Evolutionary conservation across 2,888 invertebrate genomes (phyloP).

Genomic region (Drosophila testacea): DNA sequence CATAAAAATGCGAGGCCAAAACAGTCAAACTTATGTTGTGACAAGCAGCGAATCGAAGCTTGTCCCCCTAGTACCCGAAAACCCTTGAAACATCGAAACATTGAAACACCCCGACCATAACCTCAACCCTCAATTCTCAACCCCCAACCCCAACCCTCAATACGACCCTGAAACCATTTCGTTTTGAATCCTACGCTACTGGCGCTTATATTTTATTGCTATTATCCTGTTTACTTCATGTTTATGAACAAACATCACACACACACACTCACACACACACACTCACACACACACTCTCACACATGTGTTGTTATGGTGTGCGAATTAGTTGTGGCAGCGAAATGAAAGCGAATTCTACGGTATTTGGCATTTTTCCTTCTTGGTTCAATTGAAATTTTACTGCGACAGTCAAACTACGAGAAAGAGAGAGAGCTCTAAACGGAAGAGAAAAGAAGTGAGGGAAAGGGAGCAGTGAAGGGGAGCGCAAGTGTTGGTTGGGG

Average conservation of each 20-base stretch:
- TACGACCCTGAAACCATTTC: constrained; percentile 39
- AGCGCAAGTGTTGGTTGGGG: background rate
- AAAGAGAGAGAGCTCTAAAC: background rate
- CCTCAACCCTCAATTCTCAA: constrained; percentile 17
- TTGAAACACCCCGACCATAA: constrained; percentile 4
- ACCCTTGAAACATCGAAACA: constrained; percentile 11
- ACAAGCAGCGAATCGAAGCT: constrained; percentile 42
- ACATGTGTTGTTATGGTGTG: constrained; percentile 69
- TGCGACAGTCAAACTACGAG: constrained; percentile 42
- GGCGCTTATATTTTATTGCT: constrained; percentile 83
- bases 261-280: constrained; percentile 23
- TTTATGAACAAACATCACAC: constrained; percentile 70
- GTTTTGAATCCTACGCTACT: constrained; percentile 63
- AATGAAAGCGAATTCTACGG: constrained; percentile 63
- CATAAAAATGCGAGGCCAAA: constrained; percentile 78
- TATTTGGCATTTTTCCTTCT: constrained; percentile 48
- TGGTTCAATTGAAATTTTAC: constrained; percentile 72
- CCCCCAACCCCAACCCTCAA: background rate
- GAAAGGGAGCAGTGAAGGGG: constrained; percentile 6
- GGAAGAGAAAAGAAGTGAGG: background rate
- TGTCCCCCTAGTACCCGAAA: constrained; percentile 8
- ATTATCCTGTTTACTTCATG: constrained; percentile 84
- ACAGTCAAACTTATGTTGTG: constrained; percentile 77
- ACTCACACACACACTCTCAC: constrained; percentile 15
- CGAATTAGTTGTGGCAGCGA: constrained; percentile 79